Base-by-base conservation (phyloP, 2,888 invertebrate genomes). In the Meloe dianella region DNA sequence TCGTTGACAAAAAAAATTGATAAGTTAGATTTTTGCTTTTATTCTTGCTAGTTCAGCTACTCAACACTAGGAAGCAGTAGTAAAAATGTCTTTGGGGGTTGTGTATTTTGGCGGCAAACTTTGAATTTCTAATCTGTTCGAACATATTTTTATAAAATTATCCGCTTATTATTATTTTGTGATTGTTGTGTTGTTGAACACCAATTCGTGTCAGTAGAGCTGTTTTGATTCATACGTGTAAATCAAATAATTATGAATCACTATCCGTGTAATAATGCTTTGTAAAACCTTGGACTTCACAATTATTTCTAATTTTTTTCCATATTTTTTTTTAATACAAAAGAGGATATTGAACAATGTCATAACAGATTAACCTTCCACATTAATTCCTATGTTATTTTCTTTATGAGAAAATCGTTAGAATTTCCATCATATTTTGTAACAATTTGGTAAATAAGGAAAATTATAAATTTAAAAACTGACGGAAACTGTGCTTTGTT, bases 331-430 rank as follows among this genome's bases (percentile, higher is more conserved):
- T 24, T 24, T 41, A 6, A 32, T 65, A 60, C 22, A 60, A 68
- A 68, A 66, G 66, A 69, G 69, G 69, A 69, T 69, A 63, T 69
- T 59, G 35, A 54, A 64, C 64, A 69, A 69, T 69, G 69, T 66
- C 69, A 66, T 60, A 66, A 69, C 66, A 69, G 64, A 69, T 69
- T 69, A 69, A 66, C 66, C 66, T 64, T 66, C 65, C 64, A 56
- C 12, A n/a, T 65, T 68, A 68, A 65, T 63, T 57, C 60, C 61
- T 58, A 30, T 61, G 51, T 59, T 47, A 35, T 64, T 67, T 67
- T 64, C 67, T 67, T 65, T 58, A 12, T 63, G 47, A 17, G 61
- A 60, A 66, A 66, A 66, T 60, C 1, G 8, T 9, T 12, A 47
- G 8, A 47, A 20, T 47, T 38, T 14, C 14, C 35, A 35, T 14